Evolutionary conservation across 2,797 vertebrate genomes (phyloP).

Genomic region (Garrulus glandarius): DNA sequence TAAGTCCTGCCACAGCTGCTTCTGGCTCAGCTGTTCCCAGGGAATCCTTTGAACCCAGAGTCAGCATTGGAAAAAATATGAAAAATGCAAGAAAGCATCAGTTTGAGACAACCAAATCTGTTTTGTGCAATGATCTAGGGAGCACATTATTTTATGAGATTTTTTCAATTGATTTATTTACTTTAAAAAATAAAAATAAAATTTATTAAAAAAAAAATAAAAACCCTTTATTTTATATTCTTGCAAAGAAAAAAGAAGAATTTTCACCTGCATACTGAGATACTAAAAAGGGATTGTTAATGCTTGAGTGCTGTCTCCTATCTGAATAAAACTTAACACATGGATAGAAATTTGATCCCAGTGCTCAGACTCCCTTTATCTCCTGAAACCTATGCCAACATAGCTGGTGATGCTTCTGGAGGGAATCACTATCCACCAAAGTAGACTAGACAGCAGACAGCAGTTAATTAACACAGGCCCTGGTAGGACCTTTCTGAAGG

Average conservation of each 20-base stretch:
- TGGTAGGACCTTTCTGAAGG: background rate
- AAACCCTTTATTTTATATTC: background rate
- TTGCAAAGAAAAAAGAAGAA: background rate
- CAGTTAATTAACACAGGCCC: background rate
- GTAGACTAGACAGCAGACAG: background rate
- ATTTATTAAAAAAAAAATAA: background rate
- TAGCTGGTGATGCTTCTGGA: background rate
- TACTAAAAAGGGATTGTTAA: background rate
- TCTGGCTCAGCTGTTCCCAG: background rate
- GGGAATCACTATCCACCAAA: background rate
- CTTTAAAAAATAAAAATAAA: background rate
- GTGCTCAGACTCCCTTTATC: background rate
- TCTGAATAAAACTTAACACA: background rate
- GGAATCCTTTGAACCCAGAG: background rate
- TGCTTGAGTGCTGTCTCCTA: background rate
- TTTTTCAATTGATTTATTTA: accelerated
- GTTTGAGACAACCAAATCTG: background rate
- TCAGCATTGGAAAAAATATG: background rate
- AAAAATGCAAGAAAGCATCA: background rate
- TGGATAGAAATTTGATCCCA: background rate
- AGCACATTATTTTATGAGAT: background rate
- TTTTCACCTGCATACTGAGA: background rate
- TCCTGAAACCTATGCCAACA: background rate
- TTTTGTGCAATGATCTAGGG: background rate
- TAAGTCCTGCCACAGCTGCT: background rate